Percentiles rank a stretch among this genome's conserved stretches.
phyloP scores from a whole-genome alignment of 2,888 invertebrate genomes.

The Glaucopsyche alexis region DNA sequence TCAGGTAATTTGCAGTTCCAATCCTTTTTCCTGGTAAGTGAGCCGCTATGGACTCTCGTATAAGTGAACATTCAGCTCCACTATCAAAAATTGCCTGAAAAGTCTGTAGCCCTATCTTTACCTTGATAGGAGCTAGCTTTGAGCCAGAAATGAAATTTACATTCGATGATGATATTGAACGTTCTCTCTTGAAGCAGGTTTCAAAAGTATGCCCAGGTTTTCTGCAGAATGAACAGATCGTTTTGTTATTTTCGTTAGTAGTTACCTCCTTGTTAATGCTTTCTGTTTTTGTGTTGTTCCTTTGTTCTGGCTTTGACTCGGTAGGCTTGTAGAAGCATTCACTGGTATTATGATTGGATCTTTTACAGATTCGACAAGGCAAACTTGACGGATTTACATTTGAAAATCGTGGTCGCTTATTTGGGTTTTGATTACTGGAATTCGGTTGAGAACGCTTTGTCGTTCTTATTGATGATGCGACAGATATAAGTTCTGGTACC shows the following conservation, averaged over 20 bases:
- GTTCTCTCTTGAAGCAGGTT: conserved; percentile 41
- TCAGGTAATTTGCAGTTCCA: conserved; percentile 32
- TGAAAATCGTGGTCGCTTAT: conserved; percentile 31
- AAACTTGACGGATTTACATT: not conserved
- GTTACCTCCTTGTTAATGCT: too few relatives aligned
- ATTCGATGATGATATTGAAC: conserved; percentile 39
- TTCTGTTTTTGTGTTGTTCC: too few relatives aligned
- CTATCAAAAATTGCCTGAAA: conserved; percentile 43
- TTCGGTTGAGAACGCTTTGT: conserved; percentile 29
- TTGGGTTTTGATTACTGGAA: not conserved
- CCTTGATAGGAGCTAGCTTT: conserved; percentile 34
- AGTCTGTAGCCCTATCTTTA: conserved; percentile 32
- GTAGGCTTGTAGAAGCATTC: too few relatives aligned
- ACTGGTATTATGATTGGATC: conserved; percentile 23
- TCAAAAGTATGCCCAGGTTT: conserved; percentile 42
- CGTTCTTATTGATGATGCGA: conserved; percentile 32
- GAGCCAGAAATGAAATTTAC: conserved; percentile 38
- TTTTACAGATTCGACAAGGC: conserved; percentile 32
- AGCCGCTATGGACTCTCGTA: conserved; percentile 41
- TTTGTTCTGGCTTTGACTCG: too few relatives aligned
- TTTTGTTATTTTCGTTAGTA: too few relatives aligned
- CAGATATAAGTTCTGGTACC: conserved; percentile 33
- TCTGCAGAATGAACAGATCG: conserved; percentile 40
- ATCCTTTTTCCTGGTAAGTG: conserved; percentile 41
- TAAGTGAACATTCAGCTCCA: conserved; percentile 45